Conservation (phyloP, 2,797 vertebrate species). For the Antennarius maculatus region DNA sequence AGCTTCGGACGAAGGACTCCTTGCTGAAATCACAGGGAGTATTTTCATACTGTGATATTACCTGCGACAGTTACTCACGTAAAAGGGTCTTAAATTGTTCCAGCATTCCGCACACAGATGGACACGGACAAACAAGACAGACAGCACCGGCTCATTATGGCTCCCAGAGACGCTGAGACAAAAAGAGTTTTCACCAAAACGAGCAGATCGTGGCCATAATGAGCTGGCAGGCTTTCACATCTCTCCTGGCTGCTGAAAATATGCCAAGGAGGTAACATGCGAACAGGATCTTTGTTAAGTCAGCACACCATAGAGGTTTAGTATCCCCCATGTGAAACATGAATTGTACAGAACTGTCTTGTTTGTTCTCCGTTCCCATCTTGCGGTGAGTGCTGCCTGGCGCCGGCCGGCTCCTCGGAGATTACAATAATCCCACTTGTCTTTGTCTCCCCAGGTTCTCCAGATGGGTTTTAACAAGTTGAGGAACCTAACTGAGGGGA, state of each 20-base stretch:
- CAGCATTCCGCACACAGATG: conserved; percentile 19
- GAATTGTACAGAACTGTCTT: conserved; percentile 50
- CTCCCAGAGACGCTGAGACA: conserved; percentile 48
- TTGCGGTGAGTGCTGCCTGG: conserved; percentile 56
- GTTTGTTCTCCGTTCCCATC: conserved; percentile 60
- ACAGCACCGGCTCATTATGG: conserved; percentile 39
- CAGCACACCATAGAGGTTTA: conserved; percentile 53
- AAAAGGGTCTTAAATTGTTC: background rate
- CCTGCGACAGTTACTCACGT: no score
- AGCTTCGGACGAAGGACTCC: no score
- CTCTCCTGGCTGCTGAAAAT: conserved; percentile 46
- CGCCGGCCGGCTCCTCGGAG: conserved; percentile 49
- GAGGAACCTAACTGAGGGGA: conserved; percentile 95
- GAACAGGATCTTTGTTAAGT: conserved; percentile 59
- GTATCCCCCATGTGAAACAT: conserved; percentile 65
- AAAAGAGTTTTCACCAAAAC: conserved; percentile 82
- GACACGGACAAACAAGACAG: conserved; percentile 28
- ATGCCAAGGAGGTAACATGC: conserved; percentile 59
- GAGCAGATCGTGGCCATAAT: conserved; percentile 50
- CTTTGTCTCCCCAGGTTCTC: conserved; percentile 87
- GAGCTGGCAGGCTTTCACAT: conserved; percentile 50
- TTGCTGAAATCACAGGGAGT: no score
- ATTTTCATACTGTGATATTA: no score
- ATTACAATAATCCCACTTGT: conserved; percentile 78
- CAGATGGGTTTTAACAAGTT: conserved; percentile 98